Conservation (phyloP, 2,888 invertebrate genomes). For the Nesidiocoris tenuis region DNA sequence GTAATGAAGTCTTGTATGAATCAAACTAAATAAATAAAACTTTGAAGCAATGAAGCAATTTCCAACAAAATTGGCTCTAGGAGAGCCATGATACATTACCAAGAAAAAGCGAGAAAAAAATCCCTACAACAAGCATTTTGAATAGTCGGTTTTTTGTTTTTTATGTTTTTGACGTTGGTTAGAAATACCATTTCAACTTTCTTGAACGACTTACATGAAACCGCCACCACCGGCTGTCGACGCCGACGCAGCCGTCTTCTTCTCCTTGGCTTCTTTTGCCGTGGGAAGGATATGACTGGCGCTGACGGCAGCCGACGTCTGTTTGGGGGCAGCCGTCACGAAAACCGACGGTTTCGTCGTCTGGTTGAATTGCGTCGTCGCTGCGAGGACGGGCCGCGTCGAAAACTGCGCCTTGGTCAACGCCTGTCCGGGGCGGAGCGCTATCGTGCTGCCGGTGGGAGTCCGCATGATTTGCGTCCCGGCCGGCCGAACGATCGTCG, state of each 20-base stretch:
- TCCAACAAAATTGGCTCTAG: no score
- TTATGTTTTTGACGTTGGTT: no score
- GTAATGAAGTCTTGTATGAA: no score
- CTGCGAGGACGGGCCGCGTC: constrained; percentile 55
- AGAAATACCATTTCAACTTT: no score
- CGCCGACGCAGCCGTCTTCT: constrained; percentile 62
- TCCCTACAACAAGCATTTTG: no score
- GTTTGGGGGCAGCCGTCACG: constrained; percentile 15
- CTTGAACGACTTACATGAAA: constrained; percentile 58
- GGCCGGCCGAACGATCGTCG: constrained; percentile 42
- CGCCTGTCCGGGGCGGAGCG: constrained; percentile 50
- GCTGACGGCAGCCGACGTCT: constrained; percentile 51
- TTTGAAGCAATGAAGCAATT: no score
- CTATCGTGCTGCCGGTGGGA: constrained; percentile 49
- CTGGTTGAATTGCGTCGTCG: constrained; percentile 47
- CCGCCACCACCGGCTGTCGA: constrained; percentile 50
- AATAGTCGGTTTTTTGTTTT: no score
- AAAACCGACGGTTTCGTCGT: constrained; percentile 28
- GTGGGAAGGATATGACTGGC: constrained; percentile 58
- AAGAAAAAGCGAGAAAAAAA: no score
- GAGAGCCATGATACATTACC: no score
- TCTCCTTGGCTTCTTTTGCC: constrained; percentile 71
- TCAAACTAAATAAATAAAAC: no score
- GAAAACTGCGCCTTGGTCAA: constrained; percentile 61
- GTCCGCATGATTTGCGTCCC: constrained; percentile 45